Evolutionary conservation across 2,888 invertebrate species (phyloP), one percentile per base, ranked within the genome.

Genomic region (Brachyopa scutellaris): DNA sequence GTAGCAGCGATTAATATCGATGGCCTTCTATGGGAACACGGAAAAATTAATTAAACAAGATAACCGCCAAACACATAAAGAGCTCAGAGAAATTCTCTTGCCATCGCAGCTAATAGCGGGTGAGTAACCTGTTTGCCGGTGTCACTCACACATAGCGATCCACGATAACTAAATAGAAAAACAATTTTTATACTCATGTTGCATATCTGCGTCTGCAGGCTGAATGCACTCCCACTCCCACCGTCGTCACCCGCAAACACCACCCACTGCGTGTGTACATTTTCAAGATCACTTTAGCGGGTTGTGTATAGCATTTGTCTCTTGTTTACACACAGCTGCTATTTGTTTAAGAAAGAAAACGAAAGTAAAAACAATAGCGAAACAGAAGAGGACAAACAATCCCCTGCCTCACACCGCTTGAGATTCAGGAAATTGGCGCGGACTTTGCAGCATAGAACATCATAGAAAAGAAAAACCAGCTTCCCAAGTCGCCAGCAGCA

Each of bases 241-340:
- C n/a, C n/a, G n/a, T n/a, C n/a, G n/a, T n/a, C n/a, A n/a, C n/a
- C n/a, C n/a, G n/a, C n/a, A n/a, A n/a, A n/a, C n/a, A n/a, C n/a
- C n/a, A n/a, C n/a, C n/a, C n/a, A n/a, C n/a, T n/a, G n/a, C n/a
- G n/a, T n/a, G 29, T 21, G 21, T 29, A 40, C n/a, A 29, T 74
- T 74, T 64, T 74, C 69, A 74, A 80, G 69, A 80, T 74, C 80
- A 69, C 26, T 51, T 47, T 26, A 62, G 42, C 45, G 47, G n/a
- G 55, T 55, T 13, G 55, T 55, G 13, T 13, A n/a, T n/a, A 29
- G 36, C 13, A 61, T 62, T 11, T 55, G 31, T 40, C 47, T 55
- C 21, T 9, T 64, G 38, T 21, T 53, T 36, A 47, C 70, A 64
- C 29, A 17, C 17, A 9, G 17, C 17, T 6, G 36, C n/a, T 59